Evolutionary conservation across 2,888 invertebrate genomes (phyloP).

Genomic region (Danaus chrysippus): DNA sequence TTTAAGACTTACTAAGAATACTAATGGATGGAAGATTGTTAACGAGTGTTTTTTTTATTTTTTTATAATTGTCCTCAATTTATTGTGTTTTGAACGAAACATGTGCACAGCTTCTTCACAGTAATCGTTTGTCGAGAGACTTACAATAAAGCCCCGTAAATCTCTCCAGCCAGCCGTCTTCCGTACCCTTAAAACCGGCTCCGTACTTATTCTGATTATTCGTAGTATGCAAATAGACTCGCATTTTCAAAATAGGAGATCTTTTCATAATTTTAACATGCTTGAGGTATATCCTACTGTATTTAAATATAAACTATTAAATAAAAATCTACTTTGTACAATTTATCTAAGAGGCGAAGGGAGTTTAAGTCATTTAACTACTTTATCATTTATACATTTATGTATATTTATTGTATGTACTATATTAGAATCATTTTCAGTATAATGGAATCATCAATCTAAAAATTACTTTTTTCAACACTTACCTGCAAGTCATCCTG

Average conservation of each 20-base stretch:
- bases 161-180: conserved; percentile 28
- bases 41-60: background rate
- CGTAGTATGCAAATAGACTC: conserved; percentile 37
- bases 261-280: conserved; percentile 24
- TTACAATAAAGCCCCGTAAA: conserved; percentile 48
- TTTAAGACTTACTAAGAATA: too few species aligned
- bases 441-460: too few species aligned
- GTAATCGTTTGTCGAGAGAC: conserved; percentile 54
- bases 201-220: conserved; percentile 40
- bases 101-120: conserved; percentile 52
- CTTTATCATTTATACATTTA: too few species aligned
- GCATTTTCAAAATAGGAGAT: conserved; percentile 25
- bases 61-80: background rate
- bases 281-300: conserved; percentile 7
- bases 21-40: too few species aligned
- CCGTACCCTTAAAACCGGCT: conserved; percentile 39
- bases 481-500: too few species aligned
- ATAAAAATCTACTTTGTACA: too few species aligned
- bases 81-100: conserved; percentile 19
- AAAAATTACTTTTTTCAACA: too few species aligned
- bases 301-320: too few species aligned
- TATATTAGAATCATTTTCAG: too few species aligned
- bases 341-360: too few species aligned
- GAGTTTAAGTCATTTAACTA: too few species aligned
- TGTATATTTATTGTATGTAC: too few species aligned